Evolutionary conservation across 2,888 invertebrate species (phyloP).

Genomic region (Zaprionus bogoriensis): DNA sequence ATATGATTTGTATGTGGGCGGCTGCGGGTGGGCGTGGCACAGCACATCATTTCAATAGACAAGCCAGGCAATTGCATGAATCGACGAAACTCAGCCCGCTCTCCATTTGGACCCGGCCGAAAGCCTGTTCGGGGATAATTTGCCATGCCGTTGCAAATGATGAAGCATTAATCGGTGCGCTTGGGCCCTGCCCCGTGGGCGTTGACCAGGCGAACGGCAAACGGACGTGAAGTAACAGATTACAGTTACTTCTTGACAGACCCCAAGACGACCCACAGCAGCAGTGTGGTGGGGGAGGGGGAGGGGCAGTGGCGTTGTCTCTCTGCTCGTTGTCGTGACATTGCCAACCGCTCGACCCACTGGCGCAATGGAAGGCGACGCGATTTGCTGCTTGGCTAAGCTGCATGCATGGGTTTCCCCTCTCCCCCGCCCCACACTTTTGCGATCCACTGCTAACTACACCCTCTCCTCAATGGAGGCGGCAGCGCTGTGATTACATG

Average conservation of each 20-base stretch:
- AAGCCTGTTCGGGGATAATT: constrained; percentile 41
- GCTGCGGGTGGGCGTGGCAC: not conserved
- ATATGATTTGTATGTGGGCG: not conserved
- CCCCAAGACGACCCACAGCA: constrained; percentile 12
- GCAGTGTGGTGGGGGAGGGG: not conserved
- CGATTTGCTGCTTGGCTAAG: constrained; percentile 72
- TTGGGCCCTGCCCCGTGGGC: constrained; percentile 61
- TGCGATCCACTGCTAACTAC: too few relatives aligned
- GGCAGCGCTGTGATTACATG: constrained; percentile 58
- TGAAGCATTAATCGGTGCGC: constrained; percentile 61
- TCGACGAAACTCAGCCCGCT: not conserved
- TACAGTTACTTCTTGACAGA: constrained; percentile 33
- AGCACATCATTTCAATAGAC: constrained; percentile 9
- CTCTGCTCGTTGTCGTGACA: constrained; percentile 11
- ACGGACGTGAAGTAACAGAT: constrained; percentile 37
- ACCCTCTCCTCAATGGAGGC: constrained; percentile 11
- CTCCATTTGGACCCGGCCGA: constrained; percentile 1
- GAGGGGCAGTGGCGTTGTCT: not conserved
- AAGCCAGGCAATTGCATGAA: constrained; percentile 15
- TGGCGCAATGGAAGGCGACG: constrained; percentile 41
- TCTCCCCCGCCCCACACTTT: constrained; percentile 11
- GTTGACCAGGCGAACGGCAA: constrained; percentile 43
- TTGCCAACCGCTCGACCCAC: constrained; percentile 20
- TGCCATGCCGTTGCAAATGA: constrained; percentile 62
- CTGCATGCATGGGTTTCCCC: constrained; percentile 11